phyloP scores from a whole-genome alignment of 2,888 invertebrate species.

The Sesia apiformis region DNA sequence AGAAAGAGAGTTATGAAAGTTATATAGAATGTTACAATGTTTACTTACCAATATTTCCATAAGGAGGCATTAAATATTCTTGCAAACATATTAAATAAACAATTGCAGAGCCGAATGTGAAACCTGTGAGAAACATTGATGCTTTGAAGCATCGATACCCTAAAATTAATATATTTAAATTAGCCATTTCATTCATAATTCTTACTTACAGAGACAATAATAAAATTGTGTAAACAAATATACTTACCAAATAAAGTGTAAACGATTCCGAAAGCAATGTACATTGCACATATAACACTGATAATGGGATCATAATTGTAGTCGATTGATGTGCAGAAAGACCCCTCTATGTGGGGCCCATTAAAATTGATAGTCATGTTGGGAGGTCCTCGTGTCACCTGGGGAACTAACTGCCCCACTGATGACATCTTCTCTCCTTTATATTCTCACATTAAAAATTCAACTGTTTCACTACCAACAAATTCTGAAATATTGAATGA shows the following conservation, averaged over 20 bases:
- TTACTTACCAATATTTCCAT: slow-evolving; percentile 82
- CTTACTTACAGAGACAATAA: too few species aligned
- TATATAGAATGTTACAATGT: too few species aligned
- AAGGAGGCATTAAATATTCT: slow-evolving; percentile 83
- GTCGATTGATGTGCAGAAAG: slow-evolving; percentile 71
- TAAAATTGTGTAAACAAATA: not conserved
- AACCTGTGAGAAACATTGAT: slow-evolving; percentile 90
- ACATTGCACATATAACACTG: slow-evolving; percentile 80
- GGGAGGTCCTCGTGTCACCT: slow-evolving; percentile 61
- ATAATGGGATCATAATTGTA: slow-evolving; percentile 79
- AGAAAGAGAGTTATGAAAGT: too few species aligned
- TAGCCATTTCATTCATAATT: not conserved
- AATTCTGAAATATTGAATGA: too few species aligned
- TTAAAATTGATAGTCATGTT: slow-evolving; percentile 51
- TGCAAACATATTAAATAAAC: slow-evolving; percentile 88
- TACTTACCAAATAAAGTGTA: slow-evolving; percentile 88
- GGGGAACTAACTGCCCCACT: slow-evolving; percentile 73
- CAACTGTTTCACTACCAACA: too few species aligned
- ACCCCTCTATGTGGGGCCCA: slow-evolving; percentile 60
- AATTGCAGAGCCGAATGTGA: slow-evolving; percentile 87
- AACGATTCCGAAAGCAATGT: slow-evolving; percentile 86
- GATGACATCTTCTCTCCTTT: slow-evolving; percentile 42
- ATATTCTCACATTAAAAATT: not conserved
- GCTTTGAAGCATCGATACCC: slow-evolving; percentile 93
- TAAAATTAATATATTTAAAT: slow-evolving; percentile 26